phyloP scores from a whole-genome alignment of 2,113 vertebrate genomes.

The Limnothrissa miodon region DNA sequence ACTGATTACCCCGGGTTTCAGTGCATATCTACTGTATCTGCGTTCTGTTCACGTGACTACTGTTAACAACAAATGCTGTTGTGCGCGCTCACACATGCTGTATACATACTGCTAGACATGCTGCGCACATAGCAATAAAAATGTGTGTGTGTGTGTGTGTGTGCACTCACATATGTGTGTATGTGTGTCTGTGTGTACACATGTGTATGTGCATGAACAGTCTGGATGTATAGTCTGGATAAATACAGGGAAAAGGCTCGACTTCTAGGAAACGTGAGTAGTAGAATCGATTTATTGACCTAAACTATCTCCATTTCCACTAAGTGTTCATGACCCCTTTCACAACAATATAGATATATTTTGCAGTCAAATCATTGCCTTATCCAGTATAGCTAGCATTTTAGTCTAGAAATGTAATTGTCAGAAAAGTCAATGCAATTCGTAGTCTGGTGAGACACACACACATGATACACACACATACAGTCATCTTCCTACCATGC shows the following conservation, averaged over 20 bases:
- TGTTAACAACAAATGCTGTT: background rate
- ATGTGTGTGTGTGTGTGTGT: background rate
- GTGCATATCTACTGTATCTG: background rate
- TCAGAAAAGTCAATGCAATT: too few species aligned
- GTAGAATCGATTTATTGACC: too few species aligned
- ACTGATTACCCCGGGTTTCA: background rate
- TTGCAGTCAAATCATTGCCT: too few species aligned
- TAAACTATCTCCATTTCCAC: too few species aligned
- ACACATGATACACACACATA: too few species aligned
- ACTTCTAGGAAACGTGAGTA: too few species aligned
- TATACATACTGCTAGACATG: background rate
- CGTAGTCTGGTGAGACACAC: conserved; percentile 49
- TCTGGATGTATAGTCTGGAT: too few species aligned
- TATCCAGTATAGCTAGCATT: too few species aligned
- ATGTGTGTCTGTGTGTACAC: background rate
- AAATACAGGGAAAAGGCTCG: too few species aligned
- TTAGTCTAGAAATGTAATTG: too few species aligned
- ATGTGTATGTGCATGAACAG: background rate
- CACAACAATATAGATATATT: too few species aligned
- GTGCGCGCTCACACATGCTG: background rate
- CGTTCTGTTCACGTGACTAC: background rate
- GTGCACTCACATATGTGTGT: background rate
- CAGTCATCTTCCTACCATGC: background rate
- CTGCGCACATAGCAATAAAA: background rate
- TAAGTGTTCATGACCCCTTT: too few species aligned